Percentiles rank a stretch among this genome's conserved stretches.
phyloP scores from a whole-genome alignment of 2,797 vertebrate species.

The Vireo griseus region DNA sequence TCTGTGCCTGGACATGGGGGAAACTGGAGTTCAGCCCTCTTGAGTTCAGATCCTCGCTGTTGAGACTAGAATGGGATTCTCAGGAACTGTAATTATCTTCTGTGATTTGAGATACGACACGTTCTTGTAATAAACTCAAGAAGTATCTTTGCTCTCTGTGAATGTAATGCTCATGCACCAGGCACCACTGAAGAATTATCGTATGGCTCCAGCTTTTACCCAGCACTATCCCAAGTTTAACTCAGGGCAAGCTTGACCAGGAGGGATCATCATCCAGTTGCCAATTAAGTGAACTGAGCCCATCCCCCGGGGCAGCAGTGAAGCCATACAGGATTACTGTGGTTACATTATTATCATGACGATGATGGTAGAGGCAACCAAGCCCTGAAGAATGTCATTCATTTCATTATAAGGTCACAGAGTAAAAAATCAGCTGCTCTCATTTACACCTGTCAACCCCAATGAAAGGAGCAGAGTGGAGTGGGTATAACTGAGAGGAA shows the following conservation, averaged over 20 bases:
- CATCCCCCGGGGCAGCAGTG: not conserved
- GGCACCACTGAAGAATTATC: not conserved
- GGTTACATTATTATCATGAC: not conserved
- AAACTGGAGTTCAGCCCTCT: not conserved
- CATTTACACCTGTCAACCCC: slow-evolving; percentile 17
- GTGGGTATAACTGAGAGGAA: not conserved
- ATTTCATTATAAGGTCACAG: not conserved
- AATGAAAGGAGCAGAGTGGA: not conserved
- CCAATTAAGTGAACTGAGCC: not conserved
- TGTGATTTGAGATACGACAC: not conserved
- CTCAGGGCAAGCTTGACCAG: not conserved
- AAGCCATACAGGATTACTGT: not conserved
- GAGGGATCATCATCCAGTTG: not conserved
- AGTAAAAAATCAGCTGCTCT: not conserved
- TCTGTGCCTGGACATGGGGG: not conserved
- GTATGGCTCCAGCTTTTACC: not conserved
- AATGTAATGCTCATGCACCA: not conserved
- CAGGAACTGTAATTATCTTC: not conserved
- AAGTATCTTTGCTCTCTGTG: not conserved
- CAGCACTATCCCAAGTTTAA: not conserved
- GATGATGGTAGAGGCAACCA: not conserved
- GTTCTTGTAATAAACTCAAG: not conserved
- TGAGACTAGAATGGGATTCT: not conserved
- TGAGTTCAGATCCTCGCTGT: not conserved
- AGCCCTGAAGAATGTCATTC: slow-evolving; percentile 1